Evolutionary conservation across 2,888 invertebrate genomes (phyloP), one percentile per base, ranked within the genome.

Genomic region (Acrobasis suavella): DNA sequence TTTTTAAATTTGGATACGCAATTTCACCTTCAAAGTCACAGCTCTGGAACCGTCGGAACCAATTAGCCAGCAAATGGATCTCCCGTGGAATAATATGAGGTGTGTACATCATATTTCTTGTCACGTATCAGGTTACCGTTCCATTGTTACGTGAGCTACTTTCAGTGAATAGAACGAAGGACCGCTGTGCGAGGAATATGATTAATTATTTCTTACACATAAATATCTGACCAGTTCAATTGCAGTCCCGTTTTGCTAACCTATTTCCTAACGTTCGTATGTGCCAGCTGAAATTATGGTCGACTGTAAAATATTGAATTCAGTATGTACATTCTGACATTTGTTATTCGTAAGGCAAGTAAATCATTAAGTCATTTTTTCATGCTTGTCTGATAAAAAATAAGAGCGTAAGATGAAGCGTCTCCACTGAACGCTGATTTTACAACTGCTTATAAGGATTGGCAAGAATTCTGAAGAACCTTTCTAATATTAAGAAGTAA

Each of bases 91-190:
- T 85, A 83, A 77, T 80, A 82, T 81, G 82, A 83, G 77, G 77
- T 81, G 70, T 80, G 84, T 82, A 80, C 83, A 87, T 90, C 85
- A 89, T 84, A 86, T 87, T 91, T 91, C 91, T 83, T 72, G 83
- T 90, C 91, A 92, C 91, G 91, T 92, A 86, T 84, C 81, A 77
- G 83, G 87, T 89, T 89, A 90, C 91, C 87, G 90, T 88, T 89
- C 87, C 86, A 84, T 89, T 88, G 88, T 90, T 88, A 89, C 90
- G 91, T 87, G 91, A 83, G 85, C 89, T 85, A 91, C 91, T 91
- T 91, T 90, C 89, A 82, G 89, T 80, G 87, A 86, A 89, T 84
- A 85, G 87, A 82, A 78, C 81, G 79, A 80, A 84, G 83, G 82
- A 85, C 80, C 69, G 75, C 78, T 91, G 91, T 86, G 91, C 80